Conservation (phyloP, 2,113 vertebrate species). For the Rana temporaria region DNA sequence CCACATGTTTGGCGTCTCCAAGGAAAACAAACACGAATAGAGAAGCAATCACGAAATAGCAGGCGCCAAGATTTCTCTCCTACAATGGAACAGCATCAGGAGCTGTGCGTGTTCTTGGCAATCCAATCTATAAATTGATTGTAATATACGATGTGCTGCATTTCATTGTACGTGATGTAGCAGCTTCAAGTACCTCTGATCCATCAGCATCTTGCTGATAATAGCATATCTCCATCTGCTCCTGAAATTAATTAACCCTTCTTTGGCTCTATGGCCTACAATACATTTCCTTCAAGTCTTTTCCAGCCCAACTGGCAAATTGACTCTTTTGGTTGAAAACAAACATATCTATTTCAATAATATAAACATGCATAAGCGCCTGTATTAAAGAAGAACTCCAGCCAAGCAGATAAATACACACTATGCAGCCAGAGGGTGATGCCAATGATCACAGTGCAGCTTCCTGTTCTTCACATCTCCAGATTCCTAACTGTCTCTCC, state of each 20-base stretch:
- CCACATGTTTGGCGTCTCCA: slow-evolving; percentile 54
- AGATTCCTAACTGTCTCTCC: no score
- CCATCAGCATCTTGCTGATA: slow-evolving; percentile 57
- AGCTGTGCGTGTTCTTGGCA: slow-evolving; percentile 55
- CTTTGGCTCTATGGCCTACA: not conserved
- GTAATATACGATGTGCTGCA: slow-evolving; percentile 56
- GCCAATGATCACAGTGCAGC: no score
- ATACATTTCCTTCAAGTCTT: slow-evolving; percentile 11
- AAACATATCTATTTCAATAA: no score
- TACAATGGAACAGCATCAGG: slow-evolving; percentile 55
- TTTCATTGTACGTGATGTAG: slow-evolving; percentile 57
- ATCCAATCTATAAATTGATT: slow-evolving; percentile 58
- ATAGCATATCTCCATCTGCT: slow-evolving; percentile 53
- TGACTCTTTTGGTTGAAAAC: not conserved
- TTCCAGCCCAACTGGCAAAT: slow-evolving; percentile 18
- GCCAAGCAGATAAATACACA: no score
- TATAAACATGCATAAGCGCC: no score
- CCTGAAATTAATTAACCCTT: slow-evolving; percentile 50
- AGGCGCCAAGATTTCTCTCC: slow-evolving; percentile 53
- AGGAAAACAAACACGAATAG: slow-evolving; percentile 55
- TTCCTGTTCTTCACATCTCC: no score
- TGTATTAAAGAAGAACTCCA: no score
- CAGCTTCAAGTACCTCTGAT: slow-evolving; percentile 54
- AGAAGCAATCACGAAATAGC: slow-evolving; percentile 55
- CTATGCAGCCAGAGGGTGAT: no score